Evolutionary conservation across 1,140 invertebrate species (phyloP), one percentile per base, ranked within the genome.

Genomic region (Monochamus saltuarius): DNA sequence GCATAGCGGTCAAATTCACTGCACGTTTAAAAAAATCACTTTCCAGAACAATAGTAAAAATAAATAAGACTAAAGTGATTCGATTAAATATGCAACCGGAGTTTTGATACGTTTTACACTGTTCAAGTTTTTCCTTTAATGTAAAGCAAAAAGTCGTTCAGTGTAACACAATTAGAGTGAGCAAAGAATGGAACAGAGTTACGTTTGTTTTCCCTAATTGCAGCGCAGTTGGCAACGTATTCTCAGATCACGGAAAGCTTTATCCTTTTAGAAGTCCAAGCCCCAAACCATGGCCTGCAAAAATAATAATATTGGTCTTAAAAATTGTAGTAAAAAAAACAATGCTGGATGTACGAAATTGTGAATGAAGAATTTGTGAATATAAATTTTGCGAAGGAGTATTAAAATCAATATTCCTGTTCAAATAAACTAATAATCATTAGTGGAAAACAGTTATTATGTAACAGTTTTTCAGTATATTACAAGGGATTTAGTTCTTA

Each of bases 71-170:
- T 22, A 11, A 22, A 29, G 7, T 2, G 29, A 22, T 22, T 49
- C 22, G 13, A 10, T 49, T 13, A 13, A 34, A 37, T 7, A 36
- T 51, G 22, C 22, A 29, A 36, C 16, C 22, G 10, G 13, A 22
- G 17, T 29, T 29, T 29, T 29, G 22, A 29, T 53, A 53, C 51
- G 40, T 36, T 53, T 40, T n/a, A 40, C 51, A 40, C 17, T 19
- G 29, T 4, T 11, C 51, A 53, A 53, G 19, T 38, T 29, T 17
- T 17, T 53, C 36, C 51, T 53, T 53, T 53, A 53, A 53, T 53
- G 51, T 53, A 53, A 53, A 38, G 51, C 51, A 38, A 39, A 39
- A 22, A 42, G 11, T 53, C 40, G 16, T 17, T 36, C 17, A 38
- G 14, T 40, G 51, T 22, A 53, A 53, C 14, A 42, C 51, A 53